These are phyloP conservation scores for Chionis minor DNA, from an alignment of 2,113 vertebrate genomes.

Conservation along the genomic window DNA sequence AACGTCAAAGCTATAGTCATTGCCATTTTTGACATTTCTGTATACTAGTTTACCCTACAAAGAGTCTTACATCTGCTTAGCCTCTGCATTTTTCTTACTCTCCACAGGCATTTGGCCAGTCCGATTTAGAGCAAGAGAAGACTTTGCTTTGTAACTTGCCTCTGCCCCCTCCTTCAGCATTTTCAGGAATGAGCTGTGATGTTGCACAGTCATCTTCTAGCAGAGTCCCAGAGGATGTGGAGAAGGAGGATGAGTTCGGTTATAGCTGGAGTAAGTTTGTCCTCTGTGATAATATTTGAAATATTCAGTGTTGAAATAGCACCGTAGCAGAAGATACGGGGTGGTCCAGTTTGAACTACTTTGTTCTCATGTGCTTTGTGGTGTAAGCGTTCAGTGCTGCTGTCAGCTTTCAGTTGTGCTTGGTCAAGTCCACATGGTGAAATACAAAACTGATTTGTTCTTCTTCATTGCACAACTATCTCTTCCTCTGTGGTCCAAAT, in stretches of 20 bases:
- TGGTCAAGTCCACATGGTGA: neutral
- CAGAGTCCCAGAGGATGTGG: conserved; percentile 64
- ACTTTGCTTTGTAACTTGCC: conserved; percentile 57
- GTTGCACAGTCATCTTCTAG: conserved; percentile 66
- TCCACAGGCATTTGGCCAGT: conserved; percentile 76
- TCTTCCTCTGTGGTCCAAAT: neutral
- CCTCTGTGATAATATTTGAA: neutral
- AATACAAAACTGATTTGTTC: neutral
- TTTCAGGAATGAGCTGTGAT: conserved; percentile 72
- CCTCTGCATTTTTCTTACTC: conserved; percentile 43
- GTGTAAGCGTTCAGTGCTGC: neutral
- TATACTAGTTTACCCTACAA: neutral
- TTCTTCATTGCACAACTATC: neutral
- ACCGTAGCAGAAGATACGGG: neutral
- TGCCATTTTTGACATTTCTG: conserved; percentile 1
- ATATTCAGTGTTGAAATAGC: neutral
- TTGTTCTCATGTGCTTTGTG: neutral
- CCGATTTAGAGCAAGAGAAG: conserved; percentile 79
- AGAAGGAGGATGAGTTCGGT: conserved; percentile 87
- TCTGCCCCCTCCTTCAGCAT: conserved; percentile 67
- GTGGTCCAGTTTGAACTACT: neutral
- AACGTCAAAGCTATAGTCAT: conserved; percentile 36
- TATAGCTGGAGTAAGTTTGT: conserved; percentile 93
- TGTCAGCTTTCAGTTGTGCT: conserved; percentile 7
- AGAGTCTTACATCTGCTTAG: conserved; percentile 6